Percentiles rank a stretch among this genome's conserved stretches.
Conservation (phyloP, 2,888 invertebrate species). For the Leptinotarsa juncta region DNA sequence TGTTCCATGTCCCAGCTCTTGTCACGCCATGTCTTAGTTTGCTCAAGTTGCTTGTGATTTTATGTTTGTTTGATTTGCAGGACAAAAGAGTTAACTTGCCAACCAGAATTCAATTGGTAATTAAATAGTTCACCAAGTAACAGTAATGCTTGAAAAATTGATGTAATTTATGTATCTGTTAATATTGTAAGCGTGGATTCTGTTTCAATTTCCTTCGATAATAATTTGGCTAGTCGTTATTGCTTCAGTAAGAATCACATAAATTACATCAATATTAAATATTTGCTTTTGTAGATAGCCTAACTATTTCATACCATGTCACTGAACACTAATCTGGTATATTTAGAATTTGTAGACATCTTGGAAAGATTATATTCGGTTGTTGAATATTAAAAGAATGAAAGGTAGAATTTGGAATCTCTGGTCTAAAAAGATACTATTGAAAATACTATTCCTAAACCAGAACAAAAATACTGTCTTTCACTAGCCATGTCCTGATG, state of each 20-base stretch:
- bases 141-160: slow-evolving; percentile 19
- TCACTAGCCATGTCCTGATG: too few relatives aligned
- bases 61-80: slow-evolving; percentile 74
- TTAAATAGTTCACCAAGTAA: slow-evolving; percentile 21
- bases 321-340: background rate
- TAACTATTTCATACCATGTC: background rate
- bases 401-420: too few relatives aligned
- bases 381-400: background rate
- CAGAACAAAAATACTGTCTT: too few relatives aligned
- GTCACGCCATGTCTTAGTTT: slow-evolving; percentile 29
- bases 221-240: background rate
- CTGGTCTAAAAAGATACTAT: too few relatives aligned
- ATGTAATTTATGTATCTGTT: slow-evolving; percentile 14
- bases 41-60: slow-evolving; percentile 43
- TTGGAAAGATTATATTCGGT: background rate
- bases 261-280: slow-evolving; percentile 1
- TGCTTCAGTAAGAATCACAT: background rate
- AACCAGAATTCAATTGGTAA: slow-evolving; percentile 89
- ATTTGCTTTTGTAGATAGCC: slow-evolving; percentile 12
- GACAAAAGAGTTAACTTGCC: slow-evolving; percentile 88
- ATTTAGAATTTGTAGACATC: background rate
- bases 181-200: background rate
- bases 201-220: too few relatives aligned
- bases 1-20: background rate
- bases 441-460: too few relatives aligned